Conservation (phyloP, 2,888 invertebrate genomes). For the Eilema griseolum region DNA sequence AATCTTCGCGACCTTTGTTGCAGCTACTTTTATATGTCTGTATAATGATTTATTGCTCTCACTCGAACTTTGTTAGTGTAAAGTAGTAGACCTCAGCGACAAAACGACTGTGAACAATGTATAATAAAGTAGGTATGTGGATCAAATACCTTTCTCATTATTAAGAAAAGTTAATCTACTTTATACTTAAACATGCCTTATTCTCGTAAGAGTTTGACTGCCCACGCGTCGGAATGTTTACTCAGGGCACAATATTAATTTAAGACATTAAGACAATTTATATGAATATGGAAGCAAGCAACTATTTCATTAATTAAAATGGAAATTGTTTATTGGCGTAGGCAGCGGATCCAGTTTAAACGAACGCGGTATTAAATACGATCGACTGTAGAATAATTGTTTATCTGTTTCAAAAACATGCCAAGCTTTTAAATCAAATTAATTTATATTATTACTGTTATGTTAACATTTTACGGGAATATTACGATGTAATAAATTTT, state of each 20-base stretch:
- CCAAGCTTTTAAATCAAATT: conserved; percentile 54
- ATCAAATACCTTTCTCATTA: conserved; percentile 21
- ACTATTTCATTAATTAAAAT: conserved; percentile 71
- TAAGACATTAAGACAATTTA: conserved; percentile 54
- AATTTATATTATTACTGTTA: conserved; percentile 39
- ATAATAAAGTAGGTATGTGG: neutral
- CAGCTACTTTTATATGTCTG: conserved; percentile 70
- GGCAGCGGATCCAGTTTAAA: conserved; percentile 68
- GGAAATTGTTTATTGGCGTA: conserved; percentile 69
- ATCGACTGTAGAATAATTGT: conserved; percentile 62
- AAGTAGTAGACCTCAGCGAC: neutral
- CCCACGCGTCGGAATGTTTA: conserved; percentile 45
- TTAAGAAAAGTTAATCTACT: conserved; percentile 29
- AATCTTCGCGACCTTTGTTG: conserved; percentile 76
- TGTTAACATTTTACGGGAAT: conserved; percentile 9
- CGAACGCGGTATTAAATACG: conserved; percentile 60
- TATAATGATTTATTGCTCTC: conserved; percentile 52
- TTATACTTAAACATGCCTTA: conserved; percentile 11
- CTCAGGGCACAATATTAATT: conserved; percentile 54
- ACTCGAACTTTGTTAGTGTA: conserved; percentile 5
- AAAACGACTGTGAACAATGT: neutral
- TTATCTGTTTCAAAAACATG: conserved; percentile 57
- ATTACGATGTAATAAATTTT: conserved; percentile 7
- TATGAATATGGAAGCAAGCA: conserved; percentile 59
- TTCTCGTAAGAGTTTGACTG: conserved; percentile 35